phyloP scores from a whole-genome alignment of 2,888 invertebrate species.

The Drosophila ustulata region DNA sequence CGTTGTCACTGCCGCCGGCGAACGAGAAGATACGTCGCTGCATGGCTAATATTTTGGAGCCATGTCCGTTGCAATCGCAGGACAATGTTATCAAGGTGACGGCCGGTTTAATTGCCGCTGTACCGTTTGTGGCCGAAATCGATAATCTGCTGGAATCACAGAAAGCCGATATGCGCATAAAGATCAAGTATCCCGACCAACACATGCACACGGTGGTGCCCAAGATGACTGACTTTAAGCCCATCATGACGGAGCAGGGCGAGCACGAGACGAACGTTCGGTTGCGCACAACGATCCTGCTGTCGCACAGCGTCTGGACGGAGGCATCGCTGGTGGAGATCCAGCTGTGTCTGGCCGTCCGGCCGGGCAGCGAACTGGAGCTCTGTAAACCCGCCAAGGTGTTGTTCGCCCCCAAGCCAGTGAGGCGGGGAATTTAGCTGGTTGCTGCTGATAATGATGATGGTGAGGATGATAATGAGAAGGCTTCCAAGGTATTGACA shows the following conservation, averaged over 20 bases:
- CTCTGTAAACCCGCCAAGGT: conserved; percentile 94
- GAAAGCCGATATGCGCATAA: conserved; percentile 90
- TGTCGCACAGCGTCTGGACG: conserved; percentile 95
- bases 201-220: conserved; percentile 94
- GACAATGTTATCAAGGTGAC: conserved; percentile 95
- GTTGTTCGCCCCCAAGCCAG: conserved; percentile 94
- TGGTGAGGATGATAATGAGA: background rate
- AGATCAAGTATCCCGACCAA: conserved; percentile 96
- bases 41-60: conserved; percentile 93
- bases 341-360: conserved; percentile 90
- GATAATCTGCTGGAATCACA: conserved; percentile 90
- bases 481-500: conserved; percentile 13
- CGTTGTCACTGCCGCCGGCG: conserved; percentile 89
- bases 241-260: conserved; percentile 87
- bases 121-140: conserved; percentile 95
- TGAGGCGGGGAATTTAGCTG: conserved; percentile 90
- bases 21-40: conserved; percentile 92
- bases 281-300: conserved; percentile 93
- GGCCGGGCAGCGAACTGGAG: conserved; percentile 88
- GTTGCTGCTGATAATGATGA: background rate
- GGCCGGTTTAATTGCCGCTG: conserved; percentile 94
- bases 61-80: conserved; percentile 90
- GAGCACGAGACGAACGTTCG: conserved; percentile 86
- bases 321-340: conserved; percentile 96
- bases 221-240: conserved; percentile 90